Evolutionary conservation across 2,888 invertebrate genomes (phyloP).

Genomic region (Drosophila macrospina): DNA sequence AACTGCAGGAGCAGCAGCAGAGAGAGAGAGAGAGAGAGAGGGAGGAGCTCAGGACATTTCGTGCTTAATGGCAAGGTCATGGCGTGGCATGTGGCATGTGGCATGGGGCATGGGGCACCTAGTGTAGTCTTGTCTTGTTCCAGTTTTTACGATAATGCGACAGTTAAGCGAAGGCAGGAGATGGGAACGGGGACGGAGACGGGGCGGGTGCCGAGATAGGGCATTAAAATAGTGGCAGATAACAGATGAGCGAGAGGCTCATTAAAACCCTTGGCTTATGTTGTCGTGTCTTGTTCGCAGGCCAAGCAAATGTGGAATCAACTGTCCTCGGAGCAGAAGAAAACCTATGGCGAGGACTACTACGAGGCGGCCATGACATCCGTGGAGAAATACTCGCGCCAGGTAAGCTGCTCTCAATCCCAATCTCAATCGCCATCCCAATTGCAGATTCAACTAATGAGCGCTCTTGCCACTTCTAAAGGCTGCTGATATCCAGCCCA

Average conservation of each 20-base stretch:
- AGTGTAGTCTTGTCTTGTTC: slow-evolving; percentile 27
- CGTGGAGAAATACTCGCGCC: slow-evolving; percentile 92
- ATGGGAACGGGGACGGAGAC: no score
- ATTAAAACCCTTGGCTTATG: slow-evolving; percentile 63
- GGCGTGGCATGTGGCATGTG: slow-evolving; percentile 8
- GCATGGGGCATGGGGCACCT: slow-evolving; percentile 1
- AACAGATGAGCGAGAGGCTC: slow-evolving; percentile 29
- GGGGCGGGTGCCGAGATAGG: not conserved
- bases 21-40: no score
- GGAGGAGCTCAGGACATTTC: slow-evolving; percentile 25
- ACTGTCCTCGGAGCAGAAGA: slow-evolving; percentile 91
- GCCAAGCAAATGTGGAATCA: slow-evolving; percentile 94
- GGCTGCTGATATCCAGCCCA: slow-evolving; percentile 92
- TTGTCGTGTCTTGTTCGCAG: slow-evolving; percentile 80
- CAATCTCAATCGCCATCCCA: no score
- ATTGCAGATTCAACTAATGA: slow-evolving; percentile 35
- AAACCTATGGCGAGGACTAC: slow-evolving; percentile 92
- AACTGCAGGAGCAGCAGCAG: not conserved
- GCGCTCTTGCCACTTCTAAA: slow-evolving; percentile 68
- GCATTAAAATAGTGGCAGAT: slow-evolving; percentile 56
- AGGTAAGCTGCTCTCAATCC: slow-evolving; percentile 75
- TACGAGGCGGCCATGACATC: slow-evolving; percentile 92
- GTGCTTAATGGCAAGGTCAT: slow-evolving; percentile 48
- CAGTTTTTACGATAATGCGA: slow-evolving; percentile 65
- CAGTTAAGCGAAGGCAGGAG: slow-evolving; percentile 7